Evolutionary conservation across 2,113 vertebrate genomes (phyloP), one percentile per base, ranked within the genome.

Genomic region (Morone saxatilis): DNA sequence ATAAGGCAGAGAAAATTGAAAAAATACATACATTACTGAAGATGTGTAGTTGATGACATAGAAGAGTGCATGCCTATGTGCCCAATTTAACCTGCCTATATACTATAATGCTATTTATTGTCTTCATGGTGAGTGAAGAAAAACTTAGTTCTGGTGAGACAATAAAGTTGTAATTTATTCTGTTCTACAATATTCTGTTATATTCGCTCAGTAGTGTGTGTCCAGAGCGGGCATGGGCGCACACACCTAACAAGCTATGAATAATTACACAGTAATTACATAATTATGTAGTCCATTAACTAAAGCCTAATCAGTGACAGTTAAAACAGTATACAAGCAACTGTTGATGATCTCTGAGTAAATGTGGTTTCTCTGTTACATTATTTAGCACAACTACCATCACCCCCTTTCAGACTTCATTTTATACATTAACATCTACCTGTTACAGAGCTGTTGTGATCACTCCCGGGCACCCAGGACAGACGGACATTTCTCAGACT

Each of bases 361-460:
- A n/a, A 38, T 38, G 62, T 12, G 45, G 3, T 47, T 57, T 50
- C 4, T 71, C 13, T 60, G 51, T 43, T 63, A 14, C 20, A 59
- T 74, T 31, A 71, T 70, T 54, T 41, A 74, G 36, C 45, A 48
- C 6, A 31, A 31, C 31, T 31, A 31, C 31, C 16, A 61, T 12
- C 2, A 6, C 5, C 4, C 19, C 13, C 31, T 56, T 14, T 36
- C 38, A 71, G 38, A 60, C 45, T 60, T 47, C 20, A 70, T 53
- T 53, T 75, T 38, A 1, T 36, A 16, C 12, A 38, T 19, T 36
- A 31, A 74, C 5, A 4, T 73, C 41, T 96, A 99, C 98, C 98
- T 48, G 90, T 96, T n/a, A 98, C 63, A 31, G 95, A 94, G 86
- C 97, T 98, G 88, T 97, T 97, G 72, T 98, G 96, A 72, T 89